Percentiles rank a stretch among this genome's conserved stretches.
These are phyloP conservation scores for Sinopyrophorus schimmeli DNA, from an alignment of 2,888 invertebrate genomes.

Conservation along the genomic window DNA sequence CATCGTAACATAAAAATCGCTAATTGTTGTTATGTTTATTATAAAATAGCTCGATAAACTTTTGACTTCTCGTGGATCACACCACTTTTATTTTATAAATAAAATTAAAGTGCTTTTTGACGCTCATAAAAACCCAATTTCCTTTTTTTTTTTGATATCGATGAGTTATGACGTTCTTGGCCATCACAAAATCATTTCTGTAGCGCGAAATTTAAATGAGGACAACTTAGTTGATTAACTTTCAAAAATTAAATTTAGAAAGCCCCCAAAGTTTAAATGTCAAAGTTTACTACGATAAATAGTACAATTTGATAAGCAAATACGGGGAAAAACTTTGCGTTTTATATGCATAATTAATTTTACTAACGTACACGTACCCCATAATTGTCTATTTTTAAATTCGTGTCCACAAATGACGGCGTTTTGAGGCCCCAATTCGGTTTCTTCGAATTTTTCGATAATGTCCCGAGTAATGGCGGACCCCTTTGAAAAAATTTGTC, in stretches of 20 bases:
- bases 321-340: too few species aligned
- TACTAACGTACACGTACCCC: constrained; percentile 50
- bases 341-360: too few species aligned
- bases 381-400: constrained; percentile 46
- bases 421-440: constrained; percentile 44
- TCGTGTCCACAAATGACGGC: constrained; percentile 47
- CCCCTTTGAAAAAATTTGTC: constrained; percentile 48
- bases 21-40: constrained; percentile 10
- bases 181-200: too few species aligned
- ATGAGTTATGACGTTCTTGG: too few species aligned
- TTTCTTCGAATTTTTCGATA: constrained; percentile 47
- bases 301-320: too few species aligned
- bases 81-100: constrained; percentile 25
- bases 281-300: too few species aligned
- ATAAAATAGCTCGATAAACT: constrained; percentile 20
- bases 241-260: too few species aligned
- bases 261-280: too few species aligned
- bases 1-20: too few species aligned
- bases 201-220: too few species aligned
- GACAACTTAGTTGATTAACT: too few species aligned
- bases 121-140: constrained; percentile 1
- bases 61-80: constrained; percentile 20
- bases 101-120: background rate
- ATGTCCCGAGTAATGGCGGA: constrained; percentile 50
- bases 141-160: too few species aligned